phyloP scores from a whole-genome alignment of 2,888 invertebrate species.

The Tachystola acroxantha region DNA sequence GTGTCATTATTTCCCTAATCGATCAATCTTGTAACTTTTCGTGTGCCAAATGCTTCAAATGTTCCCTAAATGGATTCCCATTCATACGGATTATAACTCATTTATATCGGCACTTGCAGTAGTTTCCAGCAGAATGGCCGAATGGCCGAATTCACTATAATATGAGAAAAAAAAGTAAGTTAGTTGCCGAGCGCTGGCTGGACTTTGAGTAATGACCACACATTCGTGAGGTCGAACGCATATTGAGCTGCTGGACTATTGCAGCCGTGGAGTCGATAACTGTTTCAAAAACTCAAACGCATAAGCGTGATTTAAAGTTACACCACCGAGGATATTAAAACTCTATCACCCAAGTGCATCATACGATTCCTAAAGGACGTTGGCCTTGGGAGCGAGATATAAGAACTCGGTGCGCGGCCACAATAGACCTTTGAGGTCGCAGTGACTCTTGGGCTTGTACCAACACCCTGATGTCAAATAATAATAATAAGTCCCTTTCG shows the following conservation, averaged over 20 bases:
- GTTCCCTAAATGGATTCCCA: constrained; percentile 17
- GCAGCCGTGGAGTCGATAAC: constrained; percentile 22
- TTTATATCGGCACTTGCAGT: constrained; percentile 22
- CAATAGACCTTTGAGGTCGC: no score
- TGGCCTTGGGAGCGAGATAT: no score
- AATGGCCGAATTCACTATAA: constrained; percentile 42
- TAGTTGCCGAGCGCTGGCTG: constrained; percentile 34
- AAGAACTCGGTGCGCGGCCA: no score
- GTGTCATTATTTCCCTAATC: no score
- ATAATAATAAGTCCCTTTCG: no score
- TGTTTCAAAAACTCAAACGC: no score
- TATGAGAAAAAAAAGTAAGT: constrained; percentile 43
- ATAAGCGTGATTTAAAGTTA: no score
- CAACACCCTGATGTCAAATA: no score
- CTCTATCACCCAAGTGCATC: no score
- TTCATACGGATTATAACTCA: constrained; percentile 24
- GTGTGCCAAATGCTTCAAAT: constrained; percentile 3
- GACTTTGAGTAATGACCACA: constrained; percentile 69
- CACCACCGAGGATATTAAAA: no score
- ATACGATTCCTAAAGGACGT: no score
- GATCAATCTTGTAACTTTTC: constrained; percentile 2
- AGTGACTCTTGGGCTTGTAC: no score
- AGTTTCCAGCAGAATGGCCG: constrained; percentile 24
- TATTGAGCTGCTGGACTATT: constrained; percentile 44
- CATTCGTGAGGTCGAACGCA: constrained; percentile 62